A percentile compares a stretch with the other conserved stretches of the same genome.
These are phyloP conservation scores for Laterallus jamaicensis DNA, from an alignment of 2,113 vertebrate genomes.

Conservation along the genomic window DNA sequence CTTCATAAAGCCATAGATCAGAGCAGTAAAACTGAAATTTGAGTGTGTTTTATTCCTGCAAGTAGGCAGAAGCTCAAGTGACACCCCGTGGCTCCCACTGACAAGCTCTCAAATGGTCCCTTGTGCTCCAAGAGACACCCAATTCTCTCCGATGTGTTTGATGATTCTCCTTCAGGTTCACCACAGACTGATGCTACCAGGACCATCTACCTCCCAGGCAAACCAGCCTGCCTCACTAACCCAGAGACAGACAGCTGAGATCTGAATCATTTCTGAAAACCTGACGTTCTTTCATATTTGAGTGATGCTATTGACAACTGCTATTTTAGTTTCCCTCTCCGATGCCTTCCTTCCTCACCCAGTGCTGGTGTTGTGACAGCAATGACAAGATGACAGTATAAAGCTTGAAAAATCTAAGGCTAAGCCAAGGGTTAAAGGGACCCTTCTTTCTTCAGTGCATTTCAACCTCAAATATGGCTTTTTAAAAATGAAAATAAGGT, in stretches of 20 bases:
- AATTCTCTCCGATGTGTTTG: not conserved
- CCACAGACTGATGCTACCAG: not conserved
- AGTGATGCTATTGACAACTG: constrained; percentile 7
- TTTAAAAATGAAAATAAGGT: not conserved
- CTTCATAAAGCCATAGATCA: not conserved
- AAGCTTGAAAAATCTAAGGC: not conserved
- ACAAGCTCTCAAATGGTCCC: not conserved
- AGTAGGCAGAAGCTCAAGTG: not conserved
- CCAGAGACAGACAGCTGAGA: not conserved
- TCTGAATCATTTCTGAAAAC: not conserved
- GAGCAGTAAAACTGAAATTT: not conserved
- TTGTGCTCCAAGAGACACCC: not conserved
- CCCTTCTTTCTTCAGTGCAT: not conserved
- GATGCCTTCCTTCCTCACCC: not conserved
- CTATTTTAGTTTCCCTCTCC: not conserved
- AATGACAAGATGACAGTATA: not conserved
- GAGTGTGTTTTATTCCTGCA: not conserved
- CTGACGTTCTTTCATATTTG: not conserved
- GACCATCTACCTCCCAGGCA: constrained; percentile 52
- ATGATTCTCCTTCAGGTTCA: not conserved
- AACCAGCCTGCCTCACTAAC: not conserved
- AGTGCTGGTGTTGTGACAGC: not conserved
- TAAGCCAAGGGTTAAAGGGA: not conserved
- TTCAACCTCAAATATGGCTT: not conserved
- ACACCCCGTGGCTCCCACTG: not conserved